phyloP scores from a whole-genome alignment of 2,888 invertebrate species.

The Sesamia inferens region DNA sequence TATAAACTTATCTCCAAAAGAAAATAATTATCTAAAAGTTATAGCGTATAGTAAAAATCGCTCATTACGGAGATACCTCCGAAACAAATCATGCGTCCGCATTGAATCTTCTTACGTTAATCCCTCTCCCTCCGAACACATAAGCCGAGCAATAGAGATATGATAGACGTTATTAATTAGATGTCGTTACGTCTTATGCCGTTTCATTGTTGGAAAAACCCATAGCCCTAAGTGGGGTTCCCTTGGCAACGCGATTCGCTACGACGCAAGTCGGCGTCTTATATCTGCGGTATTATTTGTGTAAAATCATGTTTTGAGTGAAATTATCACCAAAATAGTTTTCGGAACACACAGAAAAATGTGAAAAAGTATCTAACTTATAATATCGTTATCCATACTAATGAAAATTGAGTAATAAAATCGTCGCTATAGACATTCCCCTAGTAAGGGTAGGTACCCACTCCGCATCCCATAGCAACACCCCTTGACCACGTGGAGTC shows the following conservation, averaged over 20 bases:
- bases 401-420: constrained; percentile 61
- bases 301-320: background rate
- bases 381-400: constrained; percentile 43
- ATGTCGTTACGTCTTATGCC: constrained; percentile 88
- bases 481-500: constrained; percentile 69
- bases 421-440: constrained; percentile 59
- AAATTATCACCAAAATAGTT: background rate
- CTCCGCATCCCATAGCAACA: constrained; percentile 64
- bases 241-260: constrained; percentile 67
- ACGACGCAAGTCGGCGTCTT: constrained; percentile 26
- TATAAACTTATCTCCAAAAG: constrained; percentile 26
- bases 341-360: background rate
- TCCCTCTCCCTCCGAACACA: constrained; percentile 75
- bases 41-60: constrained; percentile 78
- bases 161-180: constrained; percentile 90
- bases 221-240: constrained; percentile 75
- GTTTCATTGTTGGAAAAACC: constrained; percentile 86
- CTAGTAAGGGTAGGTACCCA: constrained; percentile 31
- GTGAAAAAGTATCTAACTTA: constrained; percentile 27
- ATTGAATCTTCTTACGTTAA: constrained; percentile 88
- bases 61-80: constrained; percentile 78
- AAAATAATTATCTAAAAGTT: constrained; percentile 70
- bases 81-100: constrained; percentile 85
- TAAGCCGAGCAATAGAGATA: constrained; percentile 88
- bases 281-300: constrained; percentile 20